phyloP scores from a whole-genome alignment of 1,140 invertebrate species.

The Listronotus bonariensis region DNA sequence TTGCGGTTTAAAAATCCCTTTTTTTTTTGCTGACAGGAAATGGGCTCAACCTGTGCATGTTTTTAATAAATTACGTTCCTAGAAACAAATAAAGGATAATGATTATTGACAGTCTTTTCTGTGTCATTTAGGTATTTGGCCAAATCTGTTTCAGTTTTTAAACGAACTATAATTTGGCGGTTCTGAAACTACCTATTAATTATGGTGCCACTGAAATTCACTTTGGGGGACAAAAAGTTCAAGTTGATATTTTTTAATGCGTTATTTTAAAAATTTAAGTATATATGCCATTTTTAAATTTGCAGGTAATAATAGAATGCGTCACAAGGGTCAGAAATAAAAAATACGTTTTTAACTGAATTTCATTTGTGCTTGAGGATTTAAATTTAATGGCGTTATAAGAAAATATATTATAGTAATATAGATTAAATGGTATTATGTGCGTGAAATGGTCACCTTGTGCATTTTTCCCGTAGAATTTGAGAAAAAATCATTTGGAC shows the following conservation, averaged over 20 bases:
- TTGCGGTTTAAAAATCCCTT: conserved; percentile 14
- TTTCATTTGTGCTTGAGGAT: too few species aligned
- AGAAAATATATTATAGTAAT: too few species aligned
- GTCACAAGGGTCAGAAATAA: too few species aligned
- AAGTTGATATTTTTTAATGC: background rate
- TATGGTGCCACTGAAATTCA: background rate
- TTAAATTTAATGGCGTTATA: too few species aligned
- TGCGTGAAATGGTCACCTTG: too few species aligned
- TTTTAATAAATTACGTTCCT: conserved; percentile 16
- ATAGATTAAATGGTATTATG: too few species aligned
- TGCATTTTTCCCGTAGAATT: too few species aligned
- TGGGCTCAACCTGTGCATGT: conserved; percentile 29
- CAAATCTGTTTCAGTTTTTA: conserved; percentile 24
- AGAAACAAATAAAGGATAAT: conserved; percentile 17
- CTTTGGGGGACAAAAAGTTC: background rate
- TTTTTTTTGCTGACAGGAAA: conserved; percentile 25
- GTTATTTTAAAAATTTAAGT: background rate
- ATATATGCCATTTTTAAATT: too few species aligned
- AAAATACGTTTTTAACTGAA: too few species aligned
- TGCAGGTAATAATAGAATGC: too few species aligned
- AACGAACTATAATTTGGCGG: conserved; percentile 18
- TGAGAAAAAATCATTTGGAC: too few species aligned
- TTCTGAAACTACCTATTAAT: conserved; percentile 27
- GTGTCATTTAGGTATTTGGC: conserved; percentile 30
- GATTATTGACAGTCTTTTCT: conserved; percentile 20